Evolutionary conservation across 2,888 invertebrate genomes (phyloP).

Genomic region (Heteropelma amictum): DNA sequence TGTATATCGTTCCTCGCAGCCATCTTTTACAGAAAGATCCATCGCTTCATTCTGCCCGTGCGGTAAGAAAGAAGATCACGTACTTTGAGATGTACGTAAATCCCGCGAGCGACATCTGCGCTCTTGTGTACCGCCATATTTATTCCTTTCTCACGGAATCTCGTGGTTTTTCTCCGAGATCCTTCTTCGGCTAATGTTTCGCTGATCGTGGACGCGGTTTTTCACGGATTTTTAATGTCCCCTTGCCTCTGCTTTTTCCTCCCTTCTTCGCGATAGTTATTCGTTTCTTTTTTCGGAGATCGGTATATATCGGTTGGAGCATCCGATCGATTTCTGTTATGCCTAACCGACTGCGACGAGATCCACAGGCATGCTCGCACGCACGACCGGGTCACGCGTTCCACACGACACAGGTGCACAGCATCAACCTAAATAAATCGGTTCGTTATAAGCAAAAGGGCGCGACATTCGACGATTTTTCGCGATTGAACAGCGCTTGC

Average conservation of each 20-base stretch:
- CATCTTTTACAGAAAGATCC: conserved; percentile 64
- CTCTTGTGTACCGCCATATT: background rate
- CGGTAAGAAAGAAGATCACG: conserved; percentile 33
- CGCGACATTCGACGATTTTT: background rate
- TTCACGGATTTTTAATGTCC: background rate
- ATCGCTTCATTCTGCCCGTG: conserved; percentile 69
- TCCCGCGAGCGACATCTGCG: background rate
- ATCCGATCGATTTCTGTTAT: conserved; percentile 65
- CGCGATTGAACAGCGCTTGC: background rate
- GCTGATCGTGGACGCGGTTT: background rate
- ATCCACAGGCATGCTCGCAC: conserved; percentile 44
- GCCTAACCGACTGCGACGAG: conserved; percentile 53
- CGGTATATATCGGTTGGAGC: conserved; percentile 27
- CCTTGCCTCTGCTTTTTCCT: conserved; percentile 14
- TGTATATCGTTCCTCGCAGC: conserved; percentile 1
- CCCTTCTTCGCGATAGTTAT: conserved; percentile 15
- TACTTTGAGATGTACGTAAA: conserved; percentile 18
- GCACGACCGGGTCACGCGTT: conserved; percentile 50
- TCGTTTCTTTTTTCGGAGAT: background rate
- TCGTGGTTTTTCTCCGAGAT: background rate
- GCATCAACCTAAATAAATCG: conserved; percentile 27
- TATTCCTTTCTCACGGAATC: background rate
- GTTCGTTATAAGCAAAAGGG: background rate
- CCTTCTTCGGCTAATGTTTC: background rate
- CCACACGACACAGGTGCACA: conserved; percentile 54